Conservation (phyloP, 2,113 vertebrate genomes). For the Nothocercus nigrocapillus region DNA sequence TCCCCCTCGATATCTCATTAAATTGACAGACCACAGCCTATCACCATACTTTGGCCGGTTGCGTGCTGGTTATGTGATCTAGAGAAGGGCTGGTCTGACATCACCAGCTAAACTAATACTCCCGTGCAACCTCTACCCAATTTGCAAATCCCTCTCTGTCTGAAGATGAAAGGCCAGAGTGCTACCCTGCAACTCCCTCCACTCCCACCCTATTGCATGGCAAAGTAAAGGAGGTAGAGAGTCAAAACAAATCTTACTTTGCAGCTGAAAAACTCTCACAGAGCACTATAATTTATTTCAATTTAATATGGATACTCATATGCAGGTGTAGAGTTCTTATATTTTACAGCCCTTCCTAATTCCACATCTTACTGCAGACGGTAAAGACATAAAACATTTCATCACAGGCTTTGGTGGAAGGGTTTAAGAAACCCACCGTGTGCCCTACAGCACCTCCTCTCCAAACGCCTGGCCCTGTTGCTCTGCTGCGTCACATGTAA, state of each 20-base stretch:
- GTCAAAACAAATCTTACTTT: slow-evolving; percentile 26
- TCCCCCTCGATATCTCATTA: slow-evolving; percentile 49
- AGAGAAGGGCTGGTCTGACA: slow-evolving; percentile 20
- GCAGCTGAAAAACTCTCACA: slow-evolving; percentile 25
- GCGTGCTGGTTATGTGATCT: background rate
- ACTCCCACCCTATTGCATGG: background rate
- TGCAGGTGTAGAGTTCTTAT: slow-evolving; percentile 48
- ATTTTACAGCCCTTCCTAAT: slow-evolving; percentile 71
- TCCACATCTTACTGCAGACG: slow-evolving; percentile 36
- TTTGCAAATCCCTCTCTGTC: background rate
- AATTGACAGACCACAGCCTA: slow-evolving; percentile 43
- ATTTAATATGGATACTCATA: slow-evolving; percentile 66
- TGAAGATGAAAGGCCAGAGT: slow-evolving; percentile 21
- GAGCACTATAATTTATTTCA: slow-evolving; percentile 59
- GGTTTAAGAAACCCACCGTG: background rate
- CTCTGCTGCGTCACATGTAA: background rate
- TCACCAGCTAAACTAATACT: slow-evolving; percentile 32
- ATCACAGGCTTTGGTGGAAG: background rate
- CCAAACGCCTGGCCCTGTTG: slow-evolving; percentile 20
- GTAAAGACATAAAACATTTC: slow-evolving; percentile 60
- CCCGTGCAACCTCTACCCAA: background rate
- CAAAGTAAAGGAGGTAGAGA: slow-evolving; percentile 2
- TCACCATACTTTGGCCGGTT: slow-evolving; percentile 39
- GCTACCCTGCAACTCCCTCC: background rate
- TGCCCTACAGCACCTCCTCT: background rate